Conservation (phyloP, 2,888 invertebrate genomes). For the Liposcelis brunnea region DNA sequence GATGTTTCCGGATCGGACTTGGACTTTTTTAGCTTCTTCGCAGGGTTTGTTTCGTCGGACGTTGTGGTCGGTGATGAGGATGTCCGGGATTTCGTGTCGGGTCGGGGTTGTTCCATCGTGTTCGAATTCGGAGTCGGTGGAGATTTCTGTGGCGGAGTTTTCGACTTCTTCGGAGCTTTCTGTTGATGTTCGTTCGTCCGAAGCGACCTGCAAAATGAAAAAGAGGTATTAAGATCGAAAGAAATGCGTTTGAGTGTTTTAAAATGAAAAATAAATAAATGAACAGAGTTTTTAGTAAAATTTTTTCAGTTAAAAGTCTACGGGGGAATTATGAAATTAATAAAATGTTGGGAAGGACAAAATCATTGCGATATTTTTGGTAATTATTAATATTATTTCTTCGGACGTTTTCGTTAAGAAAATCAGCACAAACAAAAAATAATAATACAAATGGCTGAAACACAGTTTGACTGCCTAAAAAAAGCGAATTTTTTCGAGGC, state of each 20-base stretch:
- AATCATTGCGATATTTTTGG: no score
- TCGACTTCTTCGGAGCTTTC: slow-evolving; percentile 44
- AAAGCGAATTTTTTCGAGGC: no score
- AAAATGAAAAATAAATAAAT: slow-evolving; percentile 18
- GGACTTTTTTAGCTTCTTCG: slow-evolving; percentile 20
- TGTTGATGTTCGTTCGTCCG: slow-evolving; percentile 42
- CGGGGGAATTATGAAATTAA: background rate
- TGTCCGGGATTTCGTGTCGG: slow-evolving; percentile 53
- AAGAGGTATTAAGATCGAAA: no score
- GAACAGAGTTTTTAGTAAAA: no score
- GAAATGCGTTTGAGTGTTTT: no score
- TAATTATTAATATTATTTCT: no score
- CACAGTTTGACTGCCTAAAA: no score
- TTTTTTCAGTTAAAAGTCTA: slow-evolving; percentile 5
- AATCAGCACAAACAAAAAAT: no score
- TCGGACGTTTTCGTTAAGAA: no score
- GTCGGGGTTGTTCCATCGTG: slow-evolving; percentile 51
- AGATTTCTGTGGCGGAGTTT: slow-evolving; percentile 81
- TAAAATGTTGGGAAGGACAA: no score
- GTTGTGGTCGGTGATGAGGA: slow-evolving; percentile 45
- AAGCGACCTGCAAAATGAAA: slow-evolving; percentile 36
- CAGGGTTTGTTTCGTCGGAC: background rate
- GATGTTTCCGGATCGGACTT: slow-evolving; percentile 12
- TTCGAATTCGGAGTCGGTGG: slow-evolving; percentile 83
- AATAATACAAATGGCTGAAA: no score